Evolutionary conservation across 2,113 vertebrate genomes (phyloP).

Genomic region (Corythaeola cristata): DNA sequence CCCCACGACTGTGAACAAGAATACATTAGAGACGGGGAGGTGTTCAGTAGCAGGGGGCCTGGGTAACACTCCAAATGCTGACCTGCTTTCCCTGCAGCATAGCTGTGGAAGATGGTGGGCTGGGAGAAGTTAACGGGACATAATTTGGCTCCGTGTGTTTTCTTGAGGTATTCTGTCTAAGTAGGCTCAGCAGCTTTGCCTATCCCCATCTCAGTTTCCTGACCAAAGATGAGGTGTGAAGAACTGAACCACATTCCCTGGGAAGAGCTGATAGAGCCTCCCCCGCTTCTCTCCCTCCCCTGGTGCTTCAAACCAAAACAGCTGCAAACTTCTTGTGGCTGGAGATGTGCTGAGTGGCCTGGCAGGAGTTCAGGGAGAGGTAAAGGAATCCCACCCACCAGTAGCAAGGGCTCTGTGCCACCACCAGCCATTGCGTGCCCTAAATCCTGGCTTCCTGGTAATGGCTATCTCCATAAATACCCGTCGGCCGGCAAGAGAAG

Average conservation of each 20-base stretch:
- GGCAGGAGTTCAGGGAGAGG: slow-evolving; percentile 51
- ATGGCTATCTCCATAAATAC: slow-evolving; percentile 55
- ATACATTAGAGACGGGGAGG: neutral
- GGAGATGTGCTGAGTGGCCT: slow-evolving; percentile 61
- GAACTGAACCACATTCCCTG: slow-evolving; percentile 23
- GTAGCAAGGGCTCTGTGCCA: slow-evolving; percentile 29
- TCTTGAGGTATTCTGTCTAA: slow-evolving; percentile 38
- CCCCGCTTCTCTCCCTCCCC: neutral
- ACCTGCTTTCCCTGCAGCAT: neutral
- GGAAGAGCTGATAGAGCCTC: slow-evolving; percentile 62
- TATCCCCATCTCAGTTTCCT: slow-evolving; percentile 42
- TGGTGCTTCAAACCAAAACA: slow-evolving; percentile 50
- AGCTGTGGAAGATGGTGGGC: neutral
- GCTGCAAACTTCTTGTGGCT: slow-evolving; percentile 58
- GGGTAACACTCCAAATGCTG: neutral
- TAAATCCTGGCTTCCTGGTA: slow-evolving; percentile 23
- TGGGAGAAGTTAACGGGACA: neutral
- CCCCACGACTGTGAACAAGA: accelerated
- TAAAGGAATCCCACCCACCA: slow-evolving; percentile 58
- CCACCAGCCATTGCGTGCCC: neutral
- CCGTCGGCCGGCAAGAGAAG: neutral
- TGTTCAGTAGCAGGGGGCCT: neutral
- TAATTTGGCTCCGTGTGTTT: neutral
- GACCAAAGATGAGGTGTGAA: slow-evolving; percentile 62
- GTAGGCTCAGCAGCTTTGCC: slow-evolving; percentile 61